Evolutionary conservation across 2,888 invertebrate species (phyloP).

Genomic region (Machimus rusticus): DNA sequence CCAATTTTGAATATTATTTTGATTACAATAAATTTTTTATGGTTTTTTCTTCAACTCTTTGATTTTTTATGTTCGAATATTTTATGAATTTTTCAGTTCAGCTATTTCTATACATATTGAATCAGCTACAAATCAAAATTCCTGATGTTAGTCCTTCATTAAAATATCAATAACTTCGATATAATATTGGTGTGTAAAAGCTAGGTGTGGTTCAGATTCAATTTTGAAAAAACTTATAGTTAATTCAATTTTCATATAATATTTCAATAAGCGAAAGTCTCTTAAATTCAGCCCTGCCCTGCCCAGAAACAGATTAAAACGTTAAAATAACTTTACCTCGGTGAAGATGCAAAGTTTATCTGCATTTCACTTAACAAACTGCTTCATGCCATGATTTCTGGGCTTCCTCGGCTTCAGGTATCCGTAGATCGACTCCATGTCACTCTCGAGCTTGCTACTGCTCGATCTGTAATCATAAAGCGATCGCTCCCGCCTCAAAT

Average conservation of each 20-base stretch:
- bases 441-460: slow-evolving; percentile 56
- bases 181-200: too few relatives aligned
- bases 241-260: background rate
- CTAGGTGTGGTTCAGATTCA: too few relatives aligned
- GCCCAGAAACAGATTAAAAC: background rate
- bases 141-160: too few relatives aligned
- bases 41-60: too few relatives aligned
- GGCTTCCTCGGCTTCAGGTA: slow-evolving; percentile 62
- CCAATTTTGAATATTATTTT: too few relatives aligned
- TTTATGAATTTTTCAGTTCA: too few relatives aligned
- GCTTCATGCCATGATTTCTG: slow-evolving; percentile 61
- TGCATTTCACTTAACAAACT: slow-evolving; percentile 53
- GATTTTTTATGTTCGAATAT: too few relatives aligned
- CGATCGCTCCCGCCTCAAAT: slow-evolving; percentile 33
- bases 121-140: too few relatives aligned
- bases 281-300: background rate
- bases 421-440: slow-evolving; percentile 63
- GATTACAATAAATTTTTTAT: too few relatives aligned
- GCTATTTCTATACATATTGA: too few relatives aligned
- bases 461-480: slow-evolving; percentile 50
- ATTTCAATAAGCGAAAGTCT: background rate
- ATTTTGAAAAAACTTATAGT: too few relatives aligned
- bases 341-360: background rate
- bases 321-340: slow-evolving; percentile 7
- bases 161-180: too few relatives aligned